Evolutionary conservation across 37 sponge, comb jelly and placozoan species (phyloP).

Genomic region (Petrosia ficiformis): DNA sequence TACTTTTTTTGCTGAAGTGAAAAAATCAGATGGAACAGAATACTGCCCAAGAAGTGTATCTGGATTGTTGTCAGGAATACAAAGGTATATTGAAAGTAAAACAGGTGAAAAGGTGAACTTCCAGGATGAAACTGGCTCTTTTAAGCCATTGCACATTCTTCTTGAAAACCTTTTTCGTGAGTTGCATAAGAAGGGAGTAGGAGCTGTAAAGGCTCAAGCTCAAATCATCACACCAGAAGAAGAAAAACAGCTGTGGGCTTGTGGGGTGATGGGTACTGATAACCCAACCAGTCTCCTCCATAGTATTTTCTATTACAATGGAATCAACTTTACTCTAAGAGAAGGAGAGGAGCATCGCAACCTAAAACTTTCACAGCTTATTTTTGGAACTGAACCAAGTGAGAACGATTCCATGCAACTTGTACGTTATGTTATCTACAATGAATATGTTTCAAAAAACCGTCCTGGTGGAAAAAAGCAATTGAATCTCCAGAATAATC

Average conservation of each 20-base stretch:
- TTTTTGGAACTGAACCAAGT: not conserved
- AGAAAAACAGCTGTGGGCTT: not conserved
- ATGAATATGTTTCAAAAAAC: slow-evolving; percentile 18
- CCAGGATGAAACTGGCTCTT: too few relatives aligned
- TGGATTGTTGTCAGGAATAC: not conserved
- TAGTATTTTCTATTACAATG: not conserved
- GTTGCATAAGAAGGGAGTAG: not conserved
- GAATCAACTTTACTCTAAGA: not conserved
- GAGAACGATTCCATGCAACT: not conserved
- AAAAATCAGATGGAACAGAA: not conserved
- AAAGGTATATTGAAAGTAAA: not conserved
- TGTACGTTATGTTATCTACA: not conserved
- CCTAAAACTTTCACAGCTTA: not conserved
- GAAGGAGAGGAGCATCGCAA: not conserved
- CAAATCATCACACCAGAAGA: not conserved
- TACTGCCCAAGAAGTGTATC: not conserved
- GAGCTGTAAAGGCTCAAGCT: not conserved
- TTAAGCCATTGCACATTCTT: not conserved
- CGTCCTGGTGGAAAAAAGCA: slow-evolving; percentile 26
- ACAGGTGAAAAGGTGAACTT: not conserved
- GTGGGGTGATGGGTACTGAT: not conserved
- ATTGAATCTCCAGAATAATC: slow-evolving; percentile 25
- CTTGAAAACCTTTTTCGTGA: not conserved
- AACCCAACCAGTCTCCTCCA: not conserved
- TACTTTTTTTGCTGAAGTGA: not conserved